Base-by-base conservation (phyloP, 2,113 vertebrate genomes). In the Drymodes brunneopygia region DNA sequence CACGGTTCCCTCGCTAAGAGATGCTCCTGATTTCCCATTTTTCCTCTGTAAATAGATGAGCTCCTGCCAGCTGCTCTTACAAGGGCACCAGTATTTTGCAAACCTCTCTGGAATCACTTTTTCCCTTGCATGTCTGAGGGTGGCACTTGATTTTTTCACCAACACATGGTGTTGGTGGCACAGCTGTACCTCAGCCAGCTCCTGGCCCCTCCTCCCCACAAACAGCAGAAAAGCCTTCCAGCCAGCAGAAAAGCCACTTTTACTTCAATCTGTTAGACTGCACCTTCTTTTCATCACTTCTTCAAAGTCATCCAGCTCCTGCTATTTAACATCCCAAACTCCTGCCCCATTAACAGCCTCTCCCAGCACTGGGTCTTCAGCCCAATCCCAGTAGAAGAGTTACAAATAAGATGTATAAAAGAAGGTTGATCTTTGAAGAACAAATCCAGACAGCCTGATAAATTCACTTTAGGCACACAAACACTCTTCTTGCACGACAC, bases 111-210 rank as follows among this genome's bases (percentile, higher is more conserved):
- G 57, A 85, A 72, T 75, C 27, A n/a, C 65, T 42, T 70, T 56
- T 81, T 12, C 90, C 73, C 75, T 90, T 1, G 0, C 2, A 3
- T 7, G 22, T 50, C 65, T 28, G 10, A n/a, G 38, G 42, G 51
- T 31, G 40, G 77, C 58, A 23, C 11, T 33, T 19, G 69, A 21
- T 67, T 74, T 42, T 69, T 47, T 33, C 79, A 23, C 48, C 15
- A 47, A 15, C 60, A 8, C 21, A 2, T 7, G 3, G 1, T 0
- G 47, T 2, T 31, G 83, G 62, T 53, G 75, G 65, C 80, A 42
- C 62, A 21, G 40, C 2, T 0, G 0, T 4, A 3, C 56, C 4
- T 14, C 1, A 29, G 29, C 5, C 89, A 88, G 71, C 15, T 28
- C 53, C 15, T 6, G 27, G 58, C 20, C 22, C 45, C 58, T n/a